Percentiles rank a stretch among this genome's conserved stretches.
These are phyloP conservation scores for Drosophila mimetica DNA, from an alignment of 2,888 invertebrate genomes.

Conservation along the genomic window DNA sequence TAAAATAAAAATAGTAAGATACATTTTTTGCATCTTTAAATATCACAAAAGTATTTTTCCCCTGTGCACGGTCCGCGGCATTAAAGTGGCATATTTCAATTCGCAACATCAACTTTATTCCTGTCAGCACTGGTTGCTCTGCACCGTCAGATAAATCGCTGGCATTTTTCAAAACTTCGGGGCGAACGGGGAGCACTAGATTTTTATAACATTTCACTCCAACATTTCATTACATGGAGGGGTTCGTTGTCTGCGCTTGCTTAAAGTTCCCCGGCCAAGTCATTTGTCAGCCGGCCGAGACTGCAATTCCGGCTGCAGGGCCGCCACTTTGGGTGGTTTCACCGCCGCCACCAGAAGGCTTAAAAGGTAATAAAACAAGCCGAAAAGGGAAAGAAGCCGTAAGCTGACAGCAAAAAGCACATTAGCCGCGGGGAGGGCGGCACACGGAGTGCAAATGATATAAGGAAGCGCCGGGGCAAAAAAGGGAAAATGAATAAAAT, in stretches of 20 bases:
- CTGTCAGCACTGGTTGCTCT: slow-evolving; percentile 41
- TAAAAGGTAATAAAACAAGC: slow-evolving; percentile 81
- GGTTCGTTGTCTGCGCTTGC: slow-evolving; percentile 37
- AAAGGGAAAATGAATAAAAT: slow-evolving; percentile 52
- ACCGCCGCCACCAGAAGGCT: slow-evolving; percentile 64
- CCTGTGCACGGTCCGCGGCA: not conserved
- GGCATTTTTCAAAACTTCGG: slow-evolving; percentile 40
- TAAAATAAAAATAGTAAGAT: too few species aligned
- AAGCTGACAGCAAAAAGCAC: slow-evolving; percentile 80
- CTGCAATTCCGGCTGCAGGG: slow-evolving; percentile 54
- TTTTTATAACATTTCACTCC: slow-evolving; percentile 48
- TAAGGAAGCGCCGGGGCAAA: slow-evolving; percentile 18
- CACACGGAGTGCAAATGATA: slow-evolving; percentile 52
- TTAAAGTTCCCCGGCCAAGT: slow-evolving; percentile 40
- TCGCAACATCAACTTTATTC: slow-evolving; percentile 37
- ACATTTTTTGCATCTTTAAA: not conserved
- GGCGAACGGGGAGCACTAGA: slow-evolving; percentile 38
- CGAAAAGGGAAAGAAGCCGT: slow-evolving; percentile 71
- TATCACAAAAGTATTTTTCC: not conserved
- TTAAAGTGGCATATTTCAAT: slow-evolving; percentile 43
- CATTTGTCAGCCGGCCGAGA: slow-evolving; percentile 42
- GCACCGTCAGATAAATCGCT: slow-evolving; percentile 31
- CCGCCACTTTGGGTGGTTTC: slow-evolving; percentile 6
- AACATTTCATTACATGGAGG: slow-evolving; percentile 38
- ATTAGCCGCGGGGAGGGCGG: slow-evolving; percentile 52